Evolutionary conservation across 2,113 vertebrate species (phyloP), one percentile per base, ranked within the genome.

Genomic region (Myxocyprinus asiaticus): DNA sequence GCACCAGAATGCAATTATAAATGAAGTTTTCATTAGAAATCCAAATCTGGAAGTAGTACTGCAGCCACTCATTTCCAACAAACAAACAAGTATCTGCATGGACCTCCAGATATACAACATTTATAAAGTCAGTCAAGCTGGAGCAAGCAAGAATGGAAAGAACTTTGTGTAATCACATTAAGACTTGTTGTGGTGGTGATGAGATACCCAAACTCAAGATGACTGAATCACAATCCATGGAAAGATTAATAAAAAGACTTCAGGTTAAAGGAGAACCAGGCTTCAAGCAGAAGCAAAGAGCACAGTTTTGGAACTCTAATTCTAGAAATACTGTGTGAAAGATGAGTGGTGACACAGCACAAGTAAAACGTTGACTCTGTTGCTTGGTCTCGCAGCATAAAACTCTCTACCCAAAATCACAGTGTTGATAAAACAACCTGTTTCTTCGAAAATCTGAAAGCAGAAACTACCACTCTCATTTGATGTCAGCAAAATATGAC

Each of bases 201-300:
- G 48, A 62, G 51, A 67, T 3, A 8, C 44, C 7, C 12, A 63
- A 75, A 51, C 15, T 75, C 45, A 51, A 75, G 72, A 63, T 42
- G 11, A 63, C 9, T 10, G 10, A 63, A 9, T 63, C 56, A 14
- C 11, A 42, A 63, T 63, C 72, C 72, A 50, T 6, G 45, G 15
- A 75, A 74, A 75, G 59, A 75, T 4, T 58, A 75, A 63, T 75
- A 9, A 73, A 33, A 47, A 47, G 7, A 15, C 43, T 12, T 71
- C 43, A 42, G 14, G 42, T 42, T 71, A 17, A 63, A 51, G 45
- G 7, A 63, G 58, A 63, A 75, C 7, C 56, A 47, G 50, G 9
- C n/a, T n/a, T 6, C 5, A 58, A 0, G 14, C 14, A 5, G 5
- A 58, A 58, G 5, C 5, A 22, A 12, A 61, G 55, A 71, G 4